Conservation (phyloP, 2,888 invertebrate genomes). For the Hermaeophaga mercurialis region DNA sequence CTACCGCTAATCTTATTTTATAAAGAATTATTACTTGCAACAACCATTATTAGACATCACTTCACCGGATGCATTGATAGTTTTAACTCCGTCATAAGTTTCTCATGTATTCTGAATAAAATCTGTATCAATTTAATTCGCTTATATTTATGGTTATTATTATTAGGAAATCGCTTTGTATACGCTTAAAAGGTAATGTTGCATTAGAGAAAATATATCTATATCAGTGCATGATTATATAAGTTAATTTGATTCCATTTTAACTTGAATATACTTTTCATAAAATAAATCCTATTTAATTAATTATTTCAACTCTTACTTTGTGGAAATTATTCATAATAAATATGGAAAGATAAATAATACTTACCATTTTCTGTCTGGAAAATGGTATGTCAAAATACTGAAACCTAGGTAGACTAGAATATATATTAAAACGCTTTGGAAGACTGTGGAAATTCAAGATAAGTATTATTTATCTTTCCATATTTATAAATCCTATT, state of each 20-base stretch:
- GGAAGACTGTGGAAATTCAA: too few relatives aligned
- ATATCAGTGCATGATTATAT: background rate
- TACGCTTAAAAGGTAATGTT: background rate
- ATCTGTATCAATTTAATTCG: background rate
- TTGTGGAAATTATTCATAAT: too few relatives aligned
- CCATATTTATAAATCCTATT: too few relatives aligned
- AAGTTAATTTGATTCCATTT: background rate
- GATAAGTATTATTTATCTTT: too few relatives aligned
- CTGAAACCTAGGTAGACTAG: too few relatives aligned
- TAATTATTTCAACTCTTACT: too few relatives aligned
- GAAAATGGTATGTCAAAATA: too few relatives aligned
- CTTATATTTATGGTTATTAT: background rate
- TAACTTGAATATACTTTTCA: too few relatives aligned
- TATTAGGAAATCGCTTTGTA: background rate
- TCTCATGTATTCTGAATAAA: conserved; percentile 2
- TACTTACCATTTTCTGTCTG: too few relatives aligned
- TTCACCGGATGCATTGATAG: conserved; percentile 1
- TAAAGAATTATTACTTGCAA: conserved; percentile 3
- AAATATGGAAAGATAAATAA: too few relatives aligned
- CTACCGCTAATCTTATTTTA: conserved; percentile 1
- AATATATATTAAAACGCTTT: too few relatives aligned
- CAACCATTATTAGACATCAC: conserved; percentile 8
- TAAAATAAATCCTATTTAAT: too few relatives aligned
- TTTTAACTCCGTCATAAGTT: background rate
- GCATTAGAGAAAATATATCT: background rate